These are phyloP conservation scores for Otolemur garnettii DNA, from an alignment of 2,113 vertebrate species.

Conservation along the genomic window DNA sequence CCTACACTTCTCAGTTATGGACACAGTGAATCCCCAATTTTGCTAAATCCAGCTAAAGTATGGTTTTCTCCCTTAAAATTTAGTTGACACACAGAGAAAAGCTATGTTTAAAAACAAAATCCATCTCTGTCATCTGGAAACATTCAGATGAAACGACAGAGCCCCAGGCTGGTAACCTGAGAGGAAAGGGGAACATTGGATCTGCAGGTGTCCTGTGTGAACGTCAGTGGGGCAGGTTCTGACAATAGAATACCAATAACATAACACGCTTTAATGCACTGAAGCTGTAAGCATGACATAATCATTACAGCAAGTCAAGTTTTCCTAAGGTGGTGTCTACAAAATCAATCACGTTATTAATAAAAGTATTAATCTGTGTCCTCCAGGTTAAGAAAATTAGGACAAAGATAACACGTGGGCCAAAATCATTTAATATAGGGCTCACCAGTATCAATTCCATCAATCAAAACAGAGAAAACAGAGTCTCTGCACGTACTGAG, in stretches of 20 bases:
- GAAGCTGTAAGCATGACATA: not conserved
- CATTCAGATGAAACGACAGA: not conserved
- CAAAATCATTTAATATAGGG: conserved; percentile 19
- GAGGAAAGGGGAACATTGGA: not conserved
- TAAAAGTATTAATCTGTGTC: not conserved
- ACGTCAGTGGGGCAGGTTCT: not conserved
- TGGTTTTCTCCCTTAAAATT: not conserved
- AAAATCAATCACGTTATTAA: not conserved
- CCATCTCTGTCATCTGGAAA: not conserved
- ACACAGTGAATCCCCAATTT: not conserved
- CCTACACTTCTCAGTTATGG: not conserved
- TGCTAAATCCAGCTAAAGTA: not conserved
- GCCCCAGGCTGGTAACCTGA: not conserved
- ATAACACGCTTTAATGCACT: conserved; percentile 13
- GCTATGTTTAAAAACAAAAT: not conserved
- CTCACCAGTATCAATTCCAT: conserved; percentile 24
- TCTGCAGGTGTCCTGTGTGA: not conserved
- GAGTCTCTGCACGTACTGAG: not conserved
- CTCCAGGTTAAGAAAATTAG: not conserved
- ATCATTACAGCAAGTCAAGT: not conserved
- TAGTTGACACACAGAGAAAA: not conserved
- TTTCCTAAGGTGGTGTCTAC: not conserved
- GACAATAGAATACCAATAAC: not conserved
- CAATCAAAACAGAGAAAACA: conserved; percentile 23
- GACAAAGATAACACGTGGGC: conserved; percentile 35